phyloP scores from a whole-genome alignment of 2,888 invertebrate genomes.

The Eustalomyia histrio region DNA sequence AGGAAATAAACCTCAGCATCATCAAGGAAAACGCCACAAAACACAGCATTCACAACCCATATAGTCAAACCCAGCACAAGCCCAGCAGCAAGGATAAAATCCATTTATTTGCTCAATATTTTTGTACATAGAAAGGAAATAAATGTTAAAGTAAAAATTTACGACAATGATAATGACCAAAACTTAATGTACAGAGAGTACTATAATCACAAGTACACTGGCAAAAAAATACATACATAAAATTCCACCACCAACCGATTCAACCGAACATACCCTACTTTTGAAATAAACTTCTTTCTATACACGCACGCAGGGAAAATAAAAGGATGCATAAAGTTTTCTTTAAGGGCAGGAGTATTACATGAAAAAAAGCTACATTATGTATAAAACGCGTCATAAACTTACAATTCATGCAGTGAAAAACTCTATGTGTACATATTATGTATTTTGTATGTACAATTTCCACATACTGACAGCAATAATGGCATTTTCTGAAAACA shows the following conservation, averaged over 20 bases:
- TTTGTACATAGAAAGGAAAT: conserved; percentile 42
- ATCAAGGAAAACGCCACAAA: conserved; percentile 7
- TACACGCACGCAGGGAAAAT: conserved; percentile 15
- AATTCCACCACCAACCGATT: conserved; percentile 60
- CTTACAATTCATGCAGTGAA: conserved; percentile 53
- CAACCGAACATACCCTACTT: conserved; percentile 21
- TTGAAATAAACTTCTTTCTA: conserved; percentile 3
- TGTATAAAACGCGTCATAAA: conserved; percentile 30
- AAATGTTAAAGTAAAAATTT: conserved; percentile 64
- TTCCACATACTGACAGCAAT: conserved; percentile 25
- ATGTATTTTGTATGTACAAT: conserved; percentile 21
- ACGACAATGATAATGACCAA: conserved; percentile 67
- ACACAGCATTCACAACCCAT: neutral
- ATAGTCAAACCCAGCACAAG: conserved; percentile 26
- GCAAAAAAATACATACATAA: conserved; percentile 41
- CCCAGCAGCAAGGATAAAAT: conserved; percentile 43
- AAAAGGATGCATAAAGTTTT: conserved; percentile 50
- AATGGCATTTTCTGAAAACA: conserved; percentile 39
- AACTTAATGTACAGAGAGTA: conserved; percentile 30
- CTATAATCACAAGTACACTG: conserved; percentile 21
- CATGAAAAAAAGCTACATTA: conserved; percentile 40
- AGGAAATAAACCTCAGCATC: conserved; percentile 40
- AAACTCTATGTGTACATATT: conserved; percentile 7
- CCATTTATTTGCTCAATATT: conserved; percentile 55
- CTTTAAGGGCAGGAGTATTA: conserved; percentile 34